A percentile compares a stretch with the other conserved stretches of the same genome.
Conservation (phyloP, 2,113 vertebrate species). For the Tretioscincus oriximinensis region DNA sequence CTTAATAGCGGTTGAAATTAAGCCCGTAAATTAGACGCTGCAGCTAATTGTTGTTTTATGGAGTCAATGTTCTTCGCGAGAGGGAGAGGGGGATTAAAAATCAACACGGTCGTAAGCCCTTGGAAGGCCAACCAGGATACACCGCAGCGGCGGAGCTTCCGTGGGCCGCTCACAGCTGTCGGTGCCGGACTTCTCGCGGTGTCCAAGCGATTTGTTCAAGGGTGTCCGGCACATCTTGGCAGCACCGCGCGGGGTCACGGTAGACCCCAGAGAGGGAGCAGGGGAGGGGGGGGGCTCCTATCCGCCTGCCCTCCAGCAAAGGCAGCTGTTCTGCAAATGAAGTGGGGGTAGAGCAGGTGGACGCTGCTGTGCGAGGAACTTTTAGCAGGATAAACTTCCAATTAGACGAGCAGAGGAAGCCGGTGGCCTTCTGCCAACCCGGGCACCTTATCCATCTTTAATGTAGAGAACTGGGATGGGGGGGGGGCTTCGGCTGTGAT, state of each 20-base stretch:
- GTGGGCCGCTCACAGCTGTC: slow-evolving; percentile 16
- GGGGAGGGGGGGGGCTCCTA: not conserved
- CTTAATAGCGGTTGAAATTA: slow-evolving; percentile 42
- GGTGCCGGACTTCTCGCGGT: fast-evolving
- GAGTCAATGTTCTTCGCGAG: slow-evolving; percentile 35
- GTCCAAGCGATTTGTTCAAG: slow-evolving; percentile 17
- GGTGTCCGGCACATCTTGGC: not conserved
- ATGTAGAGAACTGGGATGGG: not conserved
- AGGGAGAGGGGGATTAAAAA: not conserved
- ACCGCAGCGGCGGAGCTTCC: slow-evolving; percentile 16
- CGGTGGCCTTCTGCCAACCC: not conserved
- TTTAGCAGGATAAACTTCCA: not conserved
- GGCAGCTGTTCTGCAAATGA: not conserved
- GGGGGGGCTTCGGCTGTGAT: not conserved
- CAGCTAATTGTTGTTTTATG: slow-evolving; percentile 65
- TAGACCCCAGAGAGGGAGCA: not conserved
- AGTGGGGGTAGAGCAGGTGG: not conserved
- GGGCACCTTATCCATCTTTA: not conserved
- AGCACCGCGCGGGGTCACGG: not conserved
- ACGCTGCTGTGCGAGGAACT: no score
- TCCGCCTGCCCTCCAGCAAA: not conserved
- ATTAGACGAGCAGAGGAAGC: not conserved
- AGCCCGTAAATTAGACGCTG: slow-evolving; percentile 57
- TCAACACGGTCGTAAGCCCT: slow-evolving; percentile 48
- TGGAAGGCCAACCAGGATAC: slow-evolving; percentile 32